Evolutionary conservation across 2,888 invertebrate species (phyloP), one percentile per base, ranked within the genome.

Genomic region (Dynastes tityus): DNA sequence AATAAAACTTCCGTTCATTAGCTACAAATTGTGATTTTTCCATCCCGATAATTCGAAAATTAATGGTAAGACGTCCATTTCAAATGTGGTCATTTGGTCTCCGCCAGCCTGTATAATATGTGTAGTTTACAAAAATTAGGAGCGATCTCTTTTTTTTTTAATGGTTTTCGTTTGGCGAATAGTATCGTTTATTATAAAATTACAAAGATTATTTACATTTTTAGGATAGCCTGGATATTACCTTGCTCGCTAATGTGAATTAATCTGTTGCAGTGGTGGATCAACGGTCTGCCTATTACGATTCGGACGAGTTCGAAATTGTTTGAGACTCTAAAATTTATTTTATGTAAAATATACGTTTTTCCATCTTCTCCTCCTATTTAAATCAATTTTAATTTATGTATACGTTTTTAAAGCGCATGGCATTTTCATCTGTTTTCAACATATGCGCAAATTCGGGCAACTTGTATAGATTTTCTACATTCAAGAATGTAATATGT

Each of bases 251-350:
- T 65, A 40, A 45, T 75, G 9, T 58, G 5, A 58, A 58, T 22
- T 16, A 13, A 55, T 45, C 27, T 45, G 22, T 79, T 78, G n/a
- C 70, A 74, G 74, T 61, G 16, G 13, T 74, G 9, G 76, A 76
- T 40, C 67, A 76, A 13, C 67, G 45, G 11, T 45, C 76, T 6
- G 89, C 92, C 84, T 92, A 92, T 81, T 84, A 93, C 85, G 94
- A 95, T 84, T 95, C 95, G 2, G 96, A 96, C 83, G 96, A 95
- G 85, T 96, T 95, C 87, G 96, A 96, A 89, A 92, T 96, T 85
- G 92, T 63, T 63, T 63, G 29, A 63, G 27, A 63, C 27, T 11
- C 22, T 22, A 58, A 1, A 27, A 53, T 22, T 58, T 58, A 55
- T 55, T 58, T 22, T 58, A 5, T 58, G n/a, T 22, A 58, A 58